Percentiles rank a stretch among this genome's conserved stretches.
Conservation (phyloP, 2,113 vertebrate species). For the Ammodytes dubius region DNA sequence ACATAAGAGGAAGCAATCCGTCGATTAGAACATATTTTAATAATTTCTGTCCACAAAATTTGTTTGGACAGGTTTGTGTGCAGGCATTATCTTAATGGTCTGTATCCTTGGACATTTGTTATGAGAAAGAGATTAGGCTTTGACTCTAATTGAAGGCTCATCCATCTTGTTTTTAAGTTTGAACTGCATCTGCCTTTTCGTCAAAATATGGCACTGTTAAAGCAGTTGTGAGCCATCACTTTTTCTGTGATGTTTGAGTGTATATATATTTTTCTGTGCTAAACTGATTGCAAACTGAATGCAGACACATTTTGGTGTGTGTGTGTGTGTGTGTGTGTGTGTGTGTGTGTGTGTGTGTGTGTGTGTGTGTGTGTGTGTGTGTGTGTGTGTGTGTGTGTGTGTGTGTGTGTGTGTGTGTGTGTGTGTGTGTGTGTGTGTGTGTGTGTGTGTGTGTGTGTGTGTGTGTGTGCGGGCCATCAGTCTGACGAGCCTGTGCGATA, state of each 20-base stretch:
- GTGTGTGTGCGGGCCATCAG: conserved; percentile 29
- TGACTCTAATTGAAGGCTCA: conserved; percentile 10
- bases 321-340: not conserved
- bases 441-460: conserved; percentile 12
- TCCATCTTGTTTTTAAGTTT: conserved; percentile 8
- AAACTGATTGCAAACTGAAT: conserved; percentile 35
- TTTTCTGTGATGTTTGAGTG: conserved; percentile 30
- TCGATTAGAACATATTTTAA: not conserved
- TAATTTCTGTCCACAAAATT: not conserved
- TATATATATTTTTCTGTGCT: conserved; percentile 20
- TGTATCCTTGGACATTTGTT: not conserved
- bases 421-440: not conserved
- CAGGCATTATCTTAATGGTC: not conserved
- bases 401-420: not conserved
- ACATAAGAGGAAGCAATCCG: not conserved
- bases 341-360: not conserved
- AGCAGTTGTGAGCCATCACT: conserved; percentile 15
- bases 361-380: not conserved
- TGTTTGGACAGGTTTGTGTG: not conserved
- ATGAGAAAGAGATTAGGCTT: not conserved
- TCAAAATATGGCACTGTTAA: conserved; percentile 2
- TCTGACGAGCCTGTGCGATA: conserved; percentile 63
- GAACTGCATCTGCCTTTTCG: conserved; percentile 5
- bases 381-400: not conserved
- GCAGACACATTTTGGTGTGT: conserved; percentile 1